Base-by-base conservation (phyloP, 2,888 invertebrate genomes). In the Ecdyonurus torrentis region DNA sequence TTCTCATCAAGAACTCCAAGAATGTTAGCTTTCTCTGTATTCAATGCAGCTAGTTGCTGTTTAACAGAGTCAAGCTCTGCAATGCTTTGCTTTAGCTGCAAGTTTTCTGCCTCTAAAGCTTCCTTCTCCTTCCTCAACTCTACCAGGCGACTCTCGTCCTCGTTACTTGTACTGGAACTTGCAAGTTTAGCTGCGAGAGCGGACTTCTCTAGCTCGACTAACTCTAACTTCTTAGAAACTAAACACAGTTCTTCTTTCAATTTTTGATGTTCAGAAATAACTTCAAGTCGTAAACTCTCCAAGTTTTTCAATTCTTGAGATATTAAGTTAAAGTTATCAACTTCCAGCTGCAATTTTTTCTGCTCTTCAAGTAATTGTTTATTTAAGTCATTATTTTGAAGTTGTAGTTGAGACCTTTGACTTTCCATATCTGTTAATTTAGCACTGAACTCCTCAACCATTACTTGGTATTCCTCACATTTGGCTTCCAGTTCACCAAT, bases 341-440 rank as follows among this genome's bases (percentile, higher is more conserved):
- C 37, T 52, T 62, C 61, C 50, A 23, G 68, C 63, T 18, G 61
- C 23, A 52, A 68, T 65, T 55, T 66, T 67, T 25, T 67, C 65
- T 65, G 73, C 70, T 52, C 18, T 20, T 58, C 55, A 2, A 3
- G 2, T 55, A 53, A 52, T 19, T 23, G 50, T 58, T 55, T 61
- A 15, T 18, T 18, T 68, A 61, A 69, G 1, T 70, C 69, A 0
- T 66, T 52, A 20, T 71, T 67, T n/a, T 65, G 66, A 2, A 68
- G 62, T 58, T 71, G 68, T 50, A 70, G 69, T 19, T 69, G 66
- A 65, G 71, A 69, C 61, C 71, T 64, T 2, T 71, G 68, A 19
- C 67, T 67, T 18, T 71, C 70, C 15, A 72, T 63, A 60, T 72
- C n/a, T n/a, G n/a, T n/a, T n/a, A n/a, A n/a, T n/a, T n/a, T n/a